Conservation (phyloP, 2,113 vertebrate genomes). For the Turnix velox region DNA sequence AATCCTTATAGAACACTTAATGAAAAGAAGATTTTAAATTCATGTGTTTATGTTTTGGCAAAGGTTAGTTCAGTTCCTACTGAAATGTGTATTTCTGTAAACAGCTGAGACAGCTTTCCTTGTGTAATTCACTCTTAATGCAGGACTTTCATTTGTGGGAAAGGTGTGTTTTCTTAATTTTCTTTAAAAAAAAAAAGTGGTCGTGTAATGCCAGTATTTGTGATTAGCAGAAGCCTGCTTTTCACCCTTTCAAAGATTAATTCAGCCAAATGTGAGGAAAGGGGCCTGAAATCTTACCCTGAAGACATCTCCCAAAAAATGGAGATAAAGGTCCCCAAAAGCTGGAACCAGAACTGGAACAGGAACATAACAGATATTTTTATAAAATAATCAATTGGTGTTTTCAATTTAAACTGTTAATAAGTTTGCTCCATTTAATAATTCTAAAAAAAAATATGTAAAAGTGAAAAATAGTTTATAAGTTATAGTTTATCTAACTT, state of each 20-base stretch:
- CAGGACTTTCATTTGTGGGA: neutral
- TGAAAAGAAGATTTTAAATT: neutral
- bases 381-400: neutral
- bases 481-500: neutral
- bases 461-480: no score
- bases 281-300: neutral
- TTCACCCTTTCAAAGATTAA: neutral
- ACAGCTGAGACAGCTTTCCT: neutral
- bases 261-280: neutral
- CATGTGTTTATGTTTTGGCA: neutral
- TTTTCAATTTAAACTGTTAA: neutral
- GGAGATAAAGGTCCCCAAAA: neutral
- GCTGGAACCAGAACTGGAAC: neutral
- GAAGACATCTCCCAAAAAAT: neutral
- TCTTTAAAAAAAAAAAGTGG: neutral
- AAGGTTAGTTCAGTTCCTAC: neutral
- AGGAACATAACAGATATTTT: neutral
- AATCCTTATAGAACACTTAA: neutral
- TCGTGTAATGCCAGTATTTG: neutral
- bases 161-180: neutral
- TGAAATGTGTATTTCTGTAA: neutral
- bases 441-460: neutral
- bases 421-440: neutral
- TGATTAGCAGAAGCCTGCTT: neutral
- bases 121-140: neutral